Base-by-base conservation (phyloP, 2,797 vertebrate species). In the Parauchenoglanis punctatus region DNA sequence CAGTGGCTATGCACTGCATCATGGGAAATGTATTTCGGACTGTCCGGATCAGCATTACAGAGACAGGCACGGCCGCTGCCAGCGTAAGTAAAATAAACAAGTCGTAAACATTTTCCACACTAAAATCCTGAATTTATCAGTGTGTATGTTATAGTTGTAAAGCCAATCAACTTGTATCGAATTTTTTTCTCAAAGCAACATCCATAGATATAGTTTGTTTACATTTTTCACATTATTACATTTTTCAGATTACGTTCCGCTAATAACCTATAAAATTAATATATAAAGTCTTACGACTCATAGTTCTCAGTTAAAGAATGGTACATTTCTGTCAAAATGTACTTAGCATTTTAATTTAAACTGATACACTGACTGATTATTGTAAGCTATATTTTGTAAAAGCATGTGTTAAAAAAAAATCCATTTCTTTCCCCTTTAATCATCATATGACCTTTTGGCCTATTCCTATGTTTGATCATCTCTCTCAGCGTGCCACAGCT, bases 401-500 rank as follows among this genome's bases (percentile, higher is more conserved):
- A 31, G 8, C 49, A 54, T 54, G n/a, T 54, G n/a, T 17, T 23
- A 76, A 76, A 52, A 75, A 76, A 52, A 75, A 7, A 80, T 23
- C 1, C 0, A 77, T 78, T 56, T 80, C n/a, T 56, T 56, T 1
- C 4, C 7, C 28, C 10, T 7, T 54, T 54, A 54, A 17, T 52
- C 15, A 56, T 78, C 20, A 8, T 81, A 44, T 61, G 23, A 61
- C 78, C 4, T 20, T 40, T 58, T 81, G 56, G 10, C 5, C 13
- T 25, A 17, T 61, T 61, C 35, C 11, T 59, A 44, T 65, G 25
- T 65, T 28, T 46, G 52, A 56, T 52, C 65, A 44, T 72, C 18
- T 85, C 49, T 23, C 67, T 67, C 94, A 99, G 98, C 75, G 72
- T 99, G 98, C 89, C 97, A 98, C 40, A 20, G 83, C 89, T 97